These are phyloP conservation scores for Phataginus tetradactyla DNA, from an alignment of 2,797 vertebrate species.

Conservation along the genomic window DNA sequence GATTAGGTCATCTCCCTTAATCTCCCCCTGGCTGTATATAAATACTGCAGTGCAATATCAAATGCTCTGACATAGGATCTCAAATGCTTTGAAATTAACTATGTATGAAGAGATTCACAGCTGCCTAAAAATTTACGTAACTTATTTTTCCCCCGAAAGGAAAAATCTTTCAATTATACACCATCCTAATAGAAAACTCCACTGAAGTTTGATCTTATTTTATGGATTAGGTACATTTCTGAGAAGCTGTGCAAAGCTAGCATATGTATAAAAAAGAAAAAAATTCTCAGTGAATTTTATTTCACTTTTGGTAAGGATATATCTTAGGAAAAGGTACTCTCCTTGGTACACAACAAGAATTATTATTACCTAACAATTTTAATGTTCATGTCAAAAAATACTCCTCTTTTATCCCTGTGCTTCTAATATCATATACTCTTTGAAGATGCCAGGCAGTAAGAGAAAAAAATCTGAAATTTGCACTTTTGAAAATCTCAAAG, in stretches of 20 bases:
- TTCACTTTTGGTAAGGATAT: neutral
- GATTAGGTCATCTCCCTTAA: neutral
- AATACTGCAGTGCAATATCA: constrained; percentile 13
- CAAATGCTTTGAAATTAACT: constrained; percentile 55
- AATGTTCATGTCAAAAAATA: neutral
- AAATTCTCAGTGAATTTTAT: constrained; percentile 11
- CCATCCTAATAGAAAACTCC: neutral
- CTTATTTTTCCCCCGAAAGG: neutral
- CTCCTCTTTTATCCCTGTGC: neutral
- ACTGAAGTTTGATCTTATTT: constrained; percentile 7
- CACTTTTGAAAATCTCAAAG: neutral
- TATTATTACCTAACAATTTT: constrained; percentile 1
- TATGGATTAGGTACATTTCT: neutral
- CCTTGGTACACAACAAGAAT: neutral
- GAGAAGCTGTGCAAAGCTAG: constrained; percentile 5
- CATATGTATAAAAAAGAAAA: neutral
- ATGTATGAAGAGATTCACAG: constrained; percentile 38
- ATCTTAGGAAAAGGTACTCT: neutral
- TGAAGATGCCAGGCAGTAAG: neutral
- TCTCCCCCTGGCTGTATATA: constrained; percentile 4
- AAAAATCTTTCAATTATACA: neutral
- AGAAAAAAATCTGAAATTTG: neutral
- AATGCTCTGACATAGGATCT: neutral
- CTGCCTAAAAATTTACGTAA: constrained; percentile 45
- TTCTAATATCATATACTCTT: constrained; percentile 25